These are phyloP conservation scores for Acholoe squamosa DNA, from an alignment of 2,888 invertebrate genomes.

Conservation along the genomic window DNA sequence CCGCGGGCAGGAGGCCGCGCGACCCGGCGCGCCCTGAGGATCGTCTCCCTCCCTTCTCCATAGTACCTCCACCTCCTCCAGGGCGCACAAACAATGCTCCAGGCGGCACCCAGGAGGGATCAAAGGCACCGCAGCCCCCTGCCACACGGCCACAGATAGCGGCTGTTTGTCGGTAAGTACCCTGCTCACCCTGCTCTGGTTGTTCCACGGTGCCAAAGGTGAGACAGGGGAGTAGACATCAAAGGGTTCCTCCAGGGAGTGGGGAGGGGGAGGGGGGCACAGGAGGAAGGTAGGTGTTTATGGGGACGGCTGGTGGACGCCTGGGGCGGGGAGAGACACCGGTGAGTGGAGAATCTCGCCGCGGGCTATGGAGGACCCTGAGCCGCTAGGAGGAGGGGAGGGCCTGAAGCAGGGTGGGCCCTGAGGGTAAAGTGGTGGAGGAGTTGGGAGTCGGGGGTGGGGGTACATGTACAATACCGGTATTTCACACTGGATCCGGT, in stretches of 20 bases:
- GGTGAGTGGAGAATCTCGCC: not conserved
- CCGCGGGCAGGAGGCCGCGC: not conserved
- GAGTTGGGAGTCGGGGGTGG: no score
- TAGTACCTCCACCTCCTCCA: not conserved
- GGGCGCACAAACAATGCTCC: conserved; percentile 37
- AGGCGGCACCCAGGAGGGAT: not conserved
- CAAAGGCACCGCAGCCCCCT: not conserved
- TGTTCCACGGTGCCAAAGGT: not conserved
- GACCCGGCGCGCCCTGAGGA: not conserved
- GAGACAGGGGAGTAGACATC: not conserved
- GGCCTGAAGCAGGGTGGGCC: not conserved
- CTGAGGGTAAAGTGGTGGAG: no score
- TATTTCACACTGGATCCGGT: no score
- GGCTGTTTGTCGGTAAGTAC: not conserved
- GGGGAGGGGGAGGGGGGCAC: not conserved
- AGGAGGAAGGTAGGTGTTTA: conserved; percentile 8
- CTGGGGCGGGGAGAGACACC: conserved; percentile 22
- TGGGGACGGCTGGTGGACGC: not conserved
- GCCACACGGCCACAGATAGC: not conserved
- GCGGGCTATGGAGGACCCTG: conserved; percentile 10
- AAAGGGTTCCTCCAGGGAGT: not conserved
- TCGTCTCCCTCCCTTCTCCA: not conserved
- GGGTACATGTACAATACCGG: no score
- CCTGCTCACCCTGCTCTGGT: not conserved
- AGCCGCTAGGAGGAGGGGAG: not conserved